Base-by-base conservation (phyloP, 2,888 invertebrate genomes). In the Apomyelois bistriatella region DNA sequence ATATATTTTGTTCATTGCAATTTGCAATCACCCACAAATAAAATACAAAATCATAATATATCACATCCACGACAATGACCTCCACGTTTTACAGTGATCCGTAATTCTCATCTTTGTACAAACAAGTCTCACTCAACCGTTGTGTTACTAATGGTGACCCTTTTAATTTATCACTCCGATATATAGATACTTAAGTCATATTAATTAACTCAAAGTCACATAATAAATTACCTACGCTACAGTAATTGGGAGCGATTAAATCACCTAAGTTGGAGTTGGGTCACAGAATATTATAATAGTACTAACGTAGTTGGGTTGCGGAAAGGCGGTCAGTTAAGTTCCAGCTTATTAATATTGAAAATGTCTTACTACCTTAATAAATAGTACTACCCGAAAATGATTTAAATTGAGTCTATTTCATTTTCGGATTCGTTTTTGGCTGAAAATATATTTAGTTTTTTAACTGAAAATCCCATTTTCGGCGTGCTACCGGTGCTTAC, bases 21-120 rank as follows among this genome's bases (percentile, higher is more conserved):
- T n/a, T n/a, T n/a, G n/a, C n/a, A n/a, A 9, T 15, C 16, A 16
- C 4, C 32, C 12, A 12, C n/a, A 46, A 13, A 30, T 46, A 46
- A 36, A 48, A 22, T 17, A 49, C 13, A 35, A 36, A 35, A 50
- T 40, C 32, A 37, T 37, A 46, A 48, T 55, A 53, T 52, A 46
- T 56, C 53, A 35, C 40, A 51, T 17, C 42, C 42, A 54, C 60
- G 57, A 58, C 58, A 60, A 52, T 69, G 76, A 76, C 75, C 75
- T 71, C 58, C 69, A 64, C 69, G 72, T 75, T 74, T 76, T 73
- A 22, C 37, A 37, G 17, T 60, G 65, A 65, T 66, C 69, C 57
- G 65, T 60, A 66, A 66, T 64, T 65, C 64, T 40, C 9, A 38
- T 38, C 13, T 40, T 61, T 65, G 69, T 64, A 66, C 69, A 66